phyloP scores from a whole-genome alignment of 2,888 invertebrate genomes.

The Athrips mouffetella region DNA sequence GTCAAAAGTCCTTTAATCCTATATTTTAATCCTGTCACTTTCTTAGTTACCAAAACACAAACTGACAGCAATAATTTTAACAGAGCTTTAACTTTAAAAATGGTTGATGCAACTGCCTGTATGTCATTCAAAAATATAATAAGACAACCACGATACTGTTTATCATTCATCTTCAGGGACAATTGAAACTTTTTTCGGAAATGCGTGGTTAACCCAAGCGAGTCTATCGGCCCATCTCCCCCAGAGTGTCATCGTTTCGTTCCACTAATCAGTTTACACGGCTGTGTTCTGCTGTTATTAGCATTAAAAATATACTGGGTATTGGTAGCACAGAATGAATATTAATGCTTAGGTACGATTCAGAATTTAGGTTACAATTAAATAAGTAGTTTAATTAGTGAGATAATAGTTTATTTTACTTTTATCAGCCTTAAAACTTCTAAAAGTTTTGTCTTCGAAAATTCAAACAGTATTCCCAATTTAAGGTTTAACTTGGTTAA shows the following conservation, averaged over 20 bases:
- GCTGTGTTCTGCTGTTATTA: conserved; percentile 54
- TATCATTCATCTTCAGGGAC: conserved; percentile 1
- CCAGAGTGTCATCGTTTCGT: conserved; percentile 38
- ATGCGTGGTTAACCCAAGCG: conserved; percentile 6
- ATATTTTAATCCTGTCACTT: no score
- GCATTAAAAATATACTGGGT: conserved; percentile 5
- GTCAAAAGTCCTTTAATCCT: no score
- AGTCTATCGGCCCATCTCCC: conserved; percentile 17
- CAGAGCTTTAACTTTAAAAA: neutral
- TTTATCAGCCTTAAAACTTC: no score
- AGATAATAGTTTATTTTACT: no score
- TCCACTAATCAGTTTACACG: conserved; percentile 69
- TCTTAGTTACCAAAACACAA: no score
- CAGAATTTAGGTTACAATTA: no score
- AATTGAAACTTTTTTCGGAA: neutral
- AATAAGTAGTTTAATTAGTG: no score
- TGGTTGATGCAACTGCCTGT: neutral
- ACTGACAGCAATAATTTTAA: no score
- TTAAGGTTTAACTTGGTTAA: no score
- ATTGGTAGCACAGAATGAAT: neutral
- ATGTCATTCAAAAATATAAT: neutral
- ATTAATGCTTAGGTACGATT: no score
- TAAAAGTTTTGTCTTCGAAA: no score
- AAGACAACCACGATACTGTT: neutral
- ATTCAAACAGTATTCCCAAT: no score